These are phyloP conservation scores for Drosophila nigrodunni DNA, from an alignment of 1,140 invertebrate genomes.

Conservation along the genomic window DNA sequence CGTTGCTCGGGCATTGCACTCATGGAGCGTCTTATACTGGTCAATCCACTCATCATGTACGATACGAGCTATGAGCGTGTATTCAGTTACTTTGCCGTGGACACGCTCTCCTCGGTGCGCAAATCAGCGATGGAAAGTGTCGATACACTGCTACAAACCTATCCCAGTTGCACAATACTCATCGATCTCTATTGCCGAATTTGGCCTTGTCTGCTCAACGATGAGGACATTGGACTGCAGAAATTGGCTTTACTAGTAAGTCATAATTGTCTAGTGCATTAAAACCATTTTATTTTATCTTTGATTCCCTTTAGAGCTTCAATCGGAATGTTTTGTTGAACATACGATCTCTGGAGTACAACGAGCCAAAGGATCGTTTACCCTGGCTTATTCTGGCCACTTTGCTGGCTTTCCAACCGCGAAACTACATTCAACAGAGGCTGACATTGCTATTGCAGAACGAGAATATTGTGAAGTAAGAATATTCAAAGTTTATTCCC, in stretches of 20 bases:
- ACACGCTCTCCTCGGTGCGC: slow-evolving; percentile 67
- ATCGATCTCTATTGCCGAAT: slow-evolving; percentile 78
- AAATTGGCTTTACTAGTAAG: slow-evolving; percentile 67
- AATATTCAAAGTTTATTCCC: background rate
- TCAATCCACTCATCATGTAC: slow-evolving; percentile 76
- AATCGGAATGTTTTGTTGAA: slow-evolving; percentile 60
- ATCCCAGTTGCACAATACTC: slow-evolving; percentile 69
- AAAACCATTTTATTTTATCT: background rate
- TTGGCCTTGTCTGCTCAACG: slow-evolving; percentile 67
- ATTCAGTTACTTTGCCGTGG: slow-evolving; percentile 55
- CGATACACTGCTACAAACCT: slow-evolving; percentile 63
- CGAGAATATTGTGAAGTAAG: slow-evolving; percentile 58
- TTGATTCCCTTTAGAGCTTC: slow-evolving; percentile 61
- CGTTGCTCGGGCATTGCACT: slow-evolving; percentile 68
- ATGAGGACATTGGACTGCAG: slow-evolving; percentile 68
- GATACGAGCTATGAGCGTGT: slow-evolving; percentile 76
- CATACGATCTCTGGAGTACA: slow-evolving; percentile 70
- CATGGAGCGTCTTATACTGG: slow-evolving; percentile 66
- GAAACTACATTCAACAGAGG: slow-evolving; percentile 69
- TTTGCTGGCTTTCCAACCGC: slow-evolving; percentile 59
- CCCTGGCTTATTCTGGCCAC: slow-evolving; percentile 81
- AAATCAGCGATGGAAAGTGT: slow-evolving; percentile 64
- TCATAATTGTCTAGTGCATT: background rate
- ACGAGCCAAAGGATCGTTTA: slow-evolving; percentile 73
- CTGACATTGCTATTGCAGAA: slow-evolving; percentile 50